Evolutionary conservation across 2,888 invertebrate genomes (phyloP), one percentile per base, ranked within the genome.

Genomic region (Mechanitis messenoides): DNA sequence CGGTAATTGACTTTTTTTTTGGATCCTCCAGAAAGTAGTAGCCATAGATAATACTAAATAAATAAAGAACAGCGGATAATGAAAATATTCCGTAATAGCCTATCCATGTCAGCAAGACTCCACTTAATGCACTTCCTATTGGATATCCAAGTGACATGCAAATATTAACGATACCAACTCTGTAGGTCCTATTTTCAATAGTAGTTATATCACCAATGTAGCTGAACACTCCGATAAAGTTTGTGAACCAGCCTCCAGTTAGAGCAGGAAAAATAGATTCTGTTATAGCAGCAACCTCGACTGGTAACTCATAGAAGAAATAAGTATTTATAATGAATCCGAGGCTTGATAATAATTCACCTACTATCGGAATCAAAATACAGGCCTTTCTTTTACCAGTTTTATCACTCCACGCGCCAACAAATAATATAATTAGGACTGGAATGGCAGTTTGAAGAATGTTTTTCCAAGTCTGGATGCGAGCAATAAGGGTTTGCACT

Each of bases 81-180:
- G 93, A 91, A 78, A 95, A 96, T 7, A 96, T 93, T 20, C 96
- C 96, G 74, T 96, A 96, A 76, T 95, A 96, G 0, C 95, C 95
- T 55, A 95, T 92, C 87, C 93, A 88, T 72, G 85, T 90, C 58
- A 93, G 74, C 62, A 97, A 83, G 5, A 96, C 91, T 0, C 97
- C 97, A 69, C 96, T 96, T 12, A 96, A 84, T 0, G 96, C 95
- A 85, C 96, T 94, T 0, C 97, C 97, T 9, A 97, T 91, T 0
- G 97, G 96, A 57, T 96, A 94, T 0, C 97, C 96, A 31, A 97
- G 85, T 0, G 96, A 95, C 76, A 96, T 94, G 81, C 95, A 96
- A 31, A 97, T 92, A 80, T 97, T 97, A 58, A 96, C 94, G 59
- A 97, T 93, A 5, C 96, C 96, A 47, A 97, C 95, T 70, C 97